Conservation (phyloP, 2,888 invertebrate genomes). For the Hirtodrosophila alboralis region DNA sequence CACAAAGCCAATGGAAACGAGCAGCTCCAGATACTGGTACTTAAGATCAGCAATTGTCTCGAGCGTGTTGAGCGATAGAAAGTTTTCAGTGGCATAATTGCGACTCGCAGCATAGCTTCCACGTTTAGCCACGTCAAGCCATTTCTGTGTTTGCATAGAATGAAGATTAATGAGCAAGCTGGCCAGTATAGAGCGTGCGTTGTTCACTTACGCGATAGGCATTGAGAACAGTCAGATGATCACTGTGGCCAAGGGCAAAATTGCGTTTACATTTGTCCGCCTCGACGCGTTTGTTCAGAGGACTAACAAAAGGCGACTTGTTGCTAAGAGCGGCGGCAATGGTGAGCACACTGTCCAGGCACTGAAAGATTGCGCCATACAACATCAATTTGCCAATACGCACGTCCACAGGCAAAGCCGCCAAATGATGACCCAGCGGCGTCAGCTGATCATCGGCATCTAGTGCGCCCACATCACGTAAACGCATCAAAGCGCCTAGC, state of each 20-base stretch:
- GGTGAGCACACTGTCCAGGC: slow-evolving; percentile 95
- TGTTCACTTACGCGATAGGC: slow-evolving; percentile 89
- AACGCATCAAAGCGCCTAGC: slow-evolving; percentile 88
- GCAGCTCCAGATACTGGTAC: slow-evolving; percentile 90
- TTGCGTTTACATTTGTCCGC: slow-evolving; percentile 90
- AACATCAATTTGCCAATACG: slow-evolving; percentile 96
- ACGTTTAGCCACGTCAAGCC: slow-evolving; percentile 89
- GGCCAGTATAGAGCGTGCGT: neutral
- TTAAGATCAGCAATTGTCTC: slow-evolving; percentile 94
- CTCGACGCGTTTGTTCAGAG: slow-evolving; percentile 89
- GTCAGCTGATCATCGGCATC: slow-evolving; percentile 90
- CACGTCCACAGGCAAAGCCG: slow-evolving; percentile 95
- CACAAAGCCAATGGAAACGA: slow-evolving; percentile 92
- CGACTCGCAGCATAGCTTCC: slow-evolving; percentile 88
- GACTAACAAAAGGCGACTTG: slow-evolving; percentile 91
- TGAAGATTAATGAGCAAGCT: neutral
- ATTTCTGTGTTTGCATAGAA: slow-evolving; percentile 86
- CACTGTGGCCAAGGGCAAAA: slow-evolving; percentile 92
- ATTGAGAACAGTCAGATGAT: slow-evolving; percentile 93
- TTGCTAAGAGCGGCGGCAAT: slow-evolving; percentile 93
- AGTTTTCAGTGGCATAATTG: slow-evolving; percentile 93
- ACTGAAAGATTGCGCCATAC: slow-evolving; percentile 95
- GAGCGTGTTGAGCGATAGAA: slow-evolving; percentile 91
- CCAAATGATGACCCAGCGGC: slow-evolving; percentile 93
- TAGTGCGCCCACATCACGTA: slow-evolving; percentile 92